Conservation (phyloP, 2,797 vertebrate genomes). For the Bucorvus abyssinicus region DNA sequence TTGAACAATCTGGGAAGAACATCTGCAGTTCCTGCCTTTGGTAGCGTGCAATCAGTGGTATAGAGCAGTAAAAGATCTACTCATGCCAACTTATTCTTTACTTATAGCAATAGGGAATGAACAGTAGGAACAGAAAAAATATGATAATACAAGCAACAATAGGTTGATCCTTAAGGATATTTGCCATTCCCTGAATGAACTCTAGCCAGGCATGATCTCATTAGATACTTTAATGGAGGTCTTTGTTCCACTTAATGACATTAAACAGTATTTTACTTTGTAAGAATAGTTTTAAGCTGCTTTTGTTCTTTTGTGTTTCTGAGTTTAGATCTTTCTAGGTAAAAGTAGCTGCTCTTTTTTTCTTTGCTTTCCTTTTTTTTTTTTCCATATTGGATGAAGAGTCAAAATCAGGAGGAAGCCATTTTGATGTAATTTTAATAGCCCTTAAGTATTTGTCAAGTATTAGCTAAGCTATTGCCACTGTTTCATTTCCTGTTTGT, state of each 20-base stretch:
- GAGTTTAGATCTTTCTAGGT: neutral
- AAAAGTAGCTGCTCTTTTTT: neutral
- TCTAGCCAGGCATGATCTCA: slow-evolving; percentile 30
- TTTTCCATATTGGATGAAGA: neutral
- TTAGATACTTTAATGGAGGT: slow-evolving; percentile 7
- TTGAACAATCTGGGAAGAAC: neutral
- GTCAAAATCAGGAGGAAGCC: slow-evolving; percentile 34
- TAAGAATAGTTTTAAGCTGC: neutral
- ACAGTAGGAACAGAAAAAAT: neutral
- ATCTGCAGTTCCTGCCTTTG: neutral
- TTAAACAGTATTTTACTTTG: neutral
- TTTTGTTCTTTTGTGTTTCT: neutral
- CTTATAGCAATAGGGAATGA: neutral
- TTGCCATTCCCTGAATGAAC: neutral
- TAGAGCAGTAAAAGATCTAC: neutral
- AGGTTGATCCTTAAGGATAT: neutral
- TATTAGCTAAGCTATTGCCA: slow-evolving; percentile 59
- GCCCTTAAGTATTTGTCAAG: slow-evolving; percentile 50
- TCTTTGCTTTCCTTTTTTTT: neutral
- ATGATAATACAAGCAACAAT: neutral
- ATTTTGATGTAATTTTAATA: slow-evolving; percentile 50
- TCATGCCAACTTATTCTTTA: neutral
- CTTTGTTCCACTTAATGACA: slow-evolving; percentile 28
- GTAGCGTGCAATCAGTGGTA: neutral
- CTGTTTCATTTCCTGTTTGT: slow-evolving; percentile 64